Base-by-base conservation (phyloP, 2,888 invertebrate species). In the Celastrina argiolus region DNA sequence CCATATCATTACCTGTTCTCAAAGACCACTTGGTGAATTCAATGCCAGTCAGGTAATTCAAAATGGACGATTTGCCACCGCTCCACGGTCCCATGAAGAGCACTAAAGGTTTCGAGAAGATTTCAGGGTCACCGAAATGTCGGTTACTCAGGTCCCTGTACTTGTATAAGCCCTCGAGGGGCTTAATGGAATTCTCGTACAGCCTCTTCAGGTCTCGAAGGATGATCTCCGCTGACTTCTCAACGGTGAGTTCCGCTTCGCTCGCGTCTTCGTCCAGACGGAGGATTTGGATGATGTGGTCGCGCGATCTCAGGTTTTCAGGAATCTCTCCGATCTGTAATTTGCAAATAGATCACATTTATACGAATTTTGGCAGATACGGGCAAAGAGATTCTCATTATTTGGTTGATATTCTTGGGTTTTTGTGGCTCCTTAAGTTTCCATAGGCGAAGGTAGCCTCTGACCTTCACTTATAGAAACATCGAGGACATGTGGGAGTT, bases 41-140 rank as follows among this genome's bases (percentile, higher is more conserved):
- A 72, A 96, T 95, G 69, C 97, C 96, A 51, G 97, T 93, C 72
- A 98, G 92, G 86, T 98, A 98, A 86, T 98, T 98, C 71, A 98
- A 94, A 74, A 98, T 97, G 65, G 97, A 96, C 1, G 98, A 97
- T 90, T 98, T 98, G 71, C 98, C 98, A 68, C 98, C 97, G 78
- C 97, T 97, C 97, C 98, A 98, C 45, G 98, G 98, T 56, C 98
- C 98, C 96, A 98, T 97, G 79, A 98, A 97, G 5, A 98, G 92
- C 65, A 98, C 94, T 78, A 98, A 90, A 2, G 98, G 98, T 80
- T 98, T 98, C 2, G 97, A 97, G 84, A 97, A 97, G 79, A 98
- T 97, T 92, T 98, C 98, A 1, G 97, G 96, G 88, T 98, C 98
- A 78, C 97, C 96, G 79, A 97, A 97, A 86, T 96, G 97, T 72